A percentile compares a stretch with the other conserved stretches of the same genome.
phyloP scores from a whole-genome alignment of 1,140 invertebrate genomes.

The Drosophila lini region DNA sequence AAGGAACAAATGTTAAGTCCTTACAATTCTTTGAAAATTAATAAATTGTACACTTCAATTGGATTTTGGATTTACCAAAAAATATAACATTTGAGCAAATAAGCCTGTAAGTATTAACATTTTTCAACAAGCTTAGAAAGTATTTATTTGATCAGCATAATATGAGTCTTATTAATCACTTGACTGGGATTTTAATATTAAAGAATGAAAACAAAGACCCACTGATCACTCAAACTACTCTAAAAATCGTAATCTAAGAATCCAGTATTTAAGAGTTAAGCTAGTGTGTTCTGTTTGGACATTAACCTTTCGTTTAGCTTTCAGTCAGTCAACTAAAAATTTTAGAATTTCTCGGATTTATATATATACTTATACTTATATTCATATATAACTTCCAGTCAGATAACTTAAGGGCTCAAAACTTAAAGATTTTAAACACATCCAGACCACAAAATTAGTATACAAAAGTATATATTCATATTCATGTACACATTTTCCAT shows the following conservation, averaged over 20 bases:
- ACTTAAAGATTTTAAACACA: neutral
- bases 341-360: too few relatives aligned
- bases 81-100: neutral
- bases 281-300: too few relatives aligned
- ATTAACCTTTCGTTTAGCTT: neutral
- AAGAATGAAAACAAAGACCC: too few relatives aligned
- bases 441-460: neutral
- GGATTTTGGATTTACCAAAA: neutral
- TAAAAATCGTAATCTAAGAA: too few relatives aligned
- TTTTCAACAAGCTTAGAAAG: too few relatives aligned
- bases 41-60: accelerated
- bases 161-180: too few relatives aligned
- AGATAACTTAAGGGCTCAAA: neutral
- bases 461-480: neutral
- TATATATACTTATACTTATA: too few relatives aligned
- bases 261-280: too few relatives aligned
- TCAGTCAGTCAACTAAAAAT: neutral
- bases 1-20: neutral
- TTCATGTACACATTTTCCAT: neutral
- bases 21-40: neutral
- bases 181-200: too few relatives aligned
- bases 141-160: too few relatives aligned
- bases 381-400: neutral
- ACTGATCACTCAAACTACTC: too few relatives aligned
- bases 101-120: too few relatives aligned